Conservation (phyloP, 1,140 invertebrate species). For the Drosophila pandora region DNA sequence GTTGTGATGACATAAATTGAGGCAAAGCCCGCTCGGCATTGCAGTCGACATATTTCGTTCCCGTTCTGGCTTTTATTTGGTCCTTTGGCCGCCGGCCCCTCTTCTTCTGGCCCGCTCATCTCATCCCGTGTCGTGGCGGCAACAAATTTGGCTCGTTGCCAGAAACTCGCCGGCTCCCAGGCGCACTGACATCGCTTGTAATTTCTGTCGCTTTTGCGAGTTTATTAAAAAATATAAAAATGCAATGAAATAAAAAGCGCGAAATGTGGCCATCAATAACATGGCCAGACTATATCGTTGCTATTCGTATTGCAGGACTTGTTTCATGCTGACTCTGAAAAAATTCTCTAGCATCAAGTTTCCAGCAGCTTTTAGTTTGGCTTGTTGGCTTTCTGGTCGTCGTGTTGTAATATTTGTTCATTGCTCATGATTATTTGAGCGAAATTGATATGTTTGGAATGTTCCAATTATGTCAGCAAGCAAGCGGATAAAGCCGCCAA, state of each 20-base stretch:
- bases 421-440: slow-evolving; percentile 32
- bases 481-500: slow-evolving; percentile 11
- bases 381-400: slow-evolving; percentile 13
- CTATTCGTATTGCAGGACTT: neutral
- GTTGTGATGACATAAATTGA: slow-evolving; percentile 57
- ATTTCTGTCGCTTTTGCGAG: slow-evolving; percentile 61
- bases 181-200: slow-evolving; percentile 32
- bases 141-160: slow-evolving; percentile 44
- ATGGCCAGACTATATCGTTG: slow-evolving; percentile 28
- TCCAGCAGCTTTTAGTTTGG: slow-evolving; percentile 10
- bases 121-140: neutral
- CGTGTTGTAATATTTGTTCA: slow-evolving; percentile 30
- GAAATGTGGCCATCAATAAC: slow-evolving; percentile 48
- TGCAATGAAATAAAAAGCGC: slow-evolving; percentile 56
- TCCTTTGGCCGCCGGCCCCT: slow-evolving; percentile 8
- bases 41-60: slow-evolving; percentile 58
- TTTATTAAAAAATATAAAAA: slow-evolving; percentile 65
- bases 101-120: neutral
- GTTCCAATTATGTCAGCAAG: slow-evolving; percentile 39
- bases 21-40: slow-evolving; percentile 43
- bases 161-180: slow-evolving; percentile 10
- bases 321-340: slow-evolving; percentile 16
- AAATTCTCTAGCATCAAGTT: neutral
- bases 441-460: slow-evolving; percentile 32
- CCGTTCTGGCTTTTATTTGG: slow-evolving; percentile 38